Base-by-base conservation (phyloP, 2,888 invertebrate genomes). In the Glomeris marginata region DNA sequence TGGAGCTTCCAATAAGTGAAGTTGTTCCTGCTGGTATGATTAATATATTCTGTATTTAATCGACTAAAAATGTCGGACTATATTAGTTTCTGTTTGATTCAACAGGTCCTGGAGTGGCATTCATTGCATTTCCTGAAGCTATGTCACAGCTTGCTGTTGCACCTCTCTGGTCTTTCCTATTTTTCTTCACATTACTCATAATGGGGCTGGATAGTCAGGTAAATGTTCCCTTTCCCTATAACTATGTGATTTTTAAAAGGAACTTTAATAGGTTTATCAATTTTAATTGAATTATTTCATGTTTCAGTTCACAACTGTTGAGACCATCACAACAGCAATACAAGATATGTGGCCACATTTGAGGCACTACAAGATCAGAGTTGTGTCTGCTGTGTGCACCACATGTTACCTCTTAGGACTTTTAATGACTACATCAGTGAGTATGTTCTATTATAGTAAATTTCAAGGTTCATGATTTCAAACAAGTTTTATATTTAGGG, bases 401-500 rank as follows among this genome's bases (percentile, higher is more conserved):
- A 28, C 28, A 5, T 3, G 28, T 8, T 28, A 28, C 28, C 28
- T 28, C 8, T 28, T 28, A 28, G 28, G 28, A 28, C 28, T 28
- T 28, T 3, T 28, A 28, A 28, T 28, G 28, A 28, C 28, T 28
- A 28, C 28, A 28, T 28, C 28, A 28, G 28, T 28, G 28, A 28
- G 28, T 28, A 28, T 28, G 28, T 28, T 3, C 8, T 28, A 5
- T 3, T 28, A 28, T 8, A 28, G 3, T 3, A 28, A 28, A 28
- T 5, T n/a, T n/a, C n/a, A n/a, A n/a, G n/a, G n/a, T n/a, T 28
- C 28, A 28, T 28, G 28, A 28, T 5, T 28, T 28, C 8, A 28
- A 28, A 28, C 46, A 10, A 20, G 18, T 47, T 53, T 45, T 42
- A 35, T 46, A 66, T 65, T 51, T 59, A 81, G 81, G 80, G 80